Evolutionary conservation across 2,113 vertebrate genomes (phyloP), one percentile per base, ranked within the genome.

Genomic region (Furnarius figulus): DNA sequence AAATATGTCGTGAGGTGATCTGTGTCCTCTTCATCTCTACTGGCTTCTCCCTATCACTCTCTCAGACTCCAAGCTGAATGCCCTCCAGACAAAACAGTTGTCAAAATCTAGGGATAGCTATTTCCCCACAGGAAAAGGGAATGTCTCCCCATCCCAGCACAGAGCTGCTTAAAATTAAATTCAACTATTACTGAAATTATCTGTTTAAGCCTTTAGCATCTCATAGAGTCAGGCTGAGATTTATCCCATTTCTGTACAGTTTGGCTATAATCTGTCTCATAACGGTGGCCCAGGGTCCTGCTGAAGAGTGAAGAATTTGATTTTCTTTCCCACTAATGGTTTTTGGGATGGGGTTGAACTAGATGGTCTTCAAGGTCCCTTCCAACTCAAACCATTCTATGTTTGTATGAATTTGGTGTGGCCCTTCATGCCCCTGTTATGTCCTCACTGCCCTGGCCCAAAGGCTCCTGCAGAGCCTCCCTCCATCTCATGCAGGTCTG

Each of bases 151-250:
- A 22, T 12, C 28, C 23, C 55, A 90, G 40, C 30, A 84, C 40
- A 88, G 53, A 85, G 65, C 65, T 68, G 68, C 83, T 94, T 86
- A 72, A 94, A 93, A 93, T 82, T 21, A 82, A 87, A 95, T 90
- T 90, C n/a, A 53, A 35, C 62, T 81, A 80, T 39, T 44, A 56
- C 44, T 80, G 83, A 66, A 91, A 80, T 1, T 6, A 56, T 67
- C 79, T 49, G 31, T 67, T 95, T 72, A 92, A 93, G 78, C 75
- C 88, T 74, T 88, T 67, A 81, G 65, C 65, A 86, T 52, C 56
- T 93, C 18, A 1, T 22, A 65, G 79, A 90, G 80, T 14, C 62
- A 61, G 70, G 62, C 56, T 80, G 93, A 96, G 90, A 89, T 93
- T 90, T 86, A 88, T 75, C 52, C 83, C 10, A 0, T 88, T 94